Conservation (phyloP, 2,113 vertebrate species). For the Trichechus manatus region DNA sequence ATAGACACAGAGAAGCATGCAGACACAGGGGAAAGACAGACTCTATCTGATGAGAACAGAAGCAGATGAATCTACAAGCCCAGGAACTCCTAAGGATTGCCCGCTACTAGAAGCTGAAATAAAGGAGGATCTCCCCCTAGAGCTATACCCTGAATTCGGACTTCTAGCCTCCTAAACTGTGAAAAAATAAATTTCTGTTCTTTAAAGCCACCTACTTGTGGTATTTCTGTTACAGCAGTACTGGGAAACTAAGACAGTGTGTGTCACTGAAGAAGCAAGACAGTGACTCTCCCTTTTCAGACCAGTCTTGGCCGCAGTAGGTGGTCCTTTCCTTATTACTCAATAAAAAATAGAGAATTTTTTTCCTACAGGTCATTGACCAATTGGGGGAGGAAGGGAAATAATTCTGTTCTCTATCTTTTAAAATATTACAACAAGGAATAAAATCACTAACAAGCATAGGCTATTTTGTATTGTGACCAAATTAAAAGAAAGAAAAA, state of each 20-base stretch:
- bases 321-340: background rate
- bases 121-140: background rate
- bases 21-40: background rate
- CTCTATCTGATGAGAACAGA: background rate
- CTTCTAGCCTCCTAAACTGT: background rate
- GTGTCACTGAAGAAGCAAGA: background rate
- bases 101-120: background rate
- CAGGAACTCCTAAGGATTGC: background rate
- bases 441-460: too few species aligned
- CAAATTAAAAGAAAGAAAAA: constrained; percentile 47
- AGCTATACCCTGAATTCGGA: background rate
- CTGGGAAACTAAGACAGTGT: background rate
- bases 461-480: background rate
- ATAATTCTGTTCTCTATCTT: constrained; percentile 2
- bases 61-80: background rate
- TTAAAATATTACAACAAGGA: background rate
- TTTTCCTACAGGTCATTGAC: background rate
- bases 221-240: background rate
- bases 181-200: background rate
- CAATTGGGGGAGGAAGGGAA: background rate
- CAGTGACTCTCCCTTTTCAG: background rate
- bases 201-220: background rate
- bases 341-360: background rate
- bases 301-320: background rate
- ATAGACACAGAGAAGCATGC: background rate